Evolutionary conservation across 2,113 vertebrate species (phyloP), one percentile per base, ranked within the genome.

Genomic region (Hassar affinis): DNA sequence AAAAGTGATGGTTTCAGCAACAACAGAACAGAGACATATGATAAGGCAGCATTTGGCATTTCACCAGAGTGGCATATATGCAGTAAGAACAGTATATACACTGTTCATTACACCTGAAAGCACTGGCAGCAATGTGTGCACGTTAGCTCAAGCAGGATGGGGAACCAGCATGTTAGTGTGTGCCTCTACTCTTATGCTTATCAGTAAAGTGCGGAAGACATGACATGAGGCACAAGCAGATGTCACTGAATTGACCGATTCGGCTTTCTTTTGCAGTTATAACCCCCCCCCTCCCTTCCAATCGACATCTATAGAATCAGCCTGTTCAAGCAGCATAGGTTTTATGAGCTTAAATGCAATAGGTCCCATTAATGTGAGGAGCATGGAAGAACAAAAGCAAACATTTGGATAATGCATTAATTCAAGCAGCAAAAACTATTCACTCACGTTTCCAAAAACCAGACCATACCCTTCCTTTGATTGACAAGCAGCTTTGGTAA

Each of bases 31-130:
- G 78, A 83, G 71, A 86, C 59, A 83, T 68, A 84, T 86, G 91
- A 91, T 93, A 94, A 94, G 94, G 94, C 93, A 94, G 93, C 91
- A 75, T 91, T 93, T 92, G 94, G 94, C 91, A 91, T 93, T 92
- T 92, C 85, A 85, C 89, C 80, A 90, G 77, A 88, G 81, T 89
- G 90, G 90, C 90, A 90, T 90, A 90, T 90, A 90, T 89, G 91
- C 89, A 89, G 87, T 90, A 85, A 86, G 89, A 61, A 90, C 84
- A 85, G 83, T 88, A 86, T 83, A 89, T 85, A 88, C 91, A 86
- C 91, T 90, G 85, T 93, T 91, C 90, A 88, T 90, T 88, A 89
- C 85, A 91, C 90, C 92, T 92, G 90, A 86, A 91, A 93, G 91
- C 90, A 59, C 86, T 88, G 77, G 81, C 71, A 87, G 89, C 86